A percentile compares a stretch with the other conserved stretches of the same genome.
Conservation (phyloP, 2,797 vertebrate genomes). For the Bradypus variegatus region DNA sequence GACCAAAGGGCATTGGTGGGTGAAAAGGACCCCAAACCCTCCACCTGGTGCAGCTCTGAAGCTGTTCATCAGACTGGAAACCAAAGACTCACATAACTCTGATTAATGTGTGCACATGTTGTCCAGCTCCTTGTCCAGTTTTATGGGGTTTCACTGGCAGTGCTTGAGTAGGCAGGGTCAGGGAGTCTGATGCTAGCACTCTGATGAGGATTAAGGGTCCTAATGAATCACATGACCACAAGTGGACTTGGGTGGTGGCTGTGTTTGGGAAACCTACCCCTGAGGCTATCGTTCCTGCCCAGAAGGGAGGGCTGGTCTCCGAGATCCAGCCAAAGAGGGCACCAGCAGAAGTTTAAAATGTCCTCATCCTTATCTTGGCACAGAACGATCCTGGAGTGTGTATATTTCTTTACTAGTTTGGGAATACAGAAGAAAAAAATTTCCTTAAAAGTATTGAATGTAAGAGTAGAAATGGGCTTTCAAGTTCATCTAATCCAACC, state of each 20-base stretch:
- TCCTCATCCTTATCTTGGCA: background rate
- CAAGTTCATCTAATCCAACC: background rate
- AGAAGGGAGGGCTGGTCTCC: background rate
- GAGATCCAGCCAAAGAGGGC: background rate
- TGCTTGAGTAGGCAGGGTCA: slow-evolving; percentile 63
- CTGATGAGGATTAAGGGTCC: slow-evolving; percentile 69
- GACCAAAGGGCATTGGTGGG: slow-evolving; percentile 31
- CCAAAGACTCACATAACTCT: slow-evolving; percentile 38
- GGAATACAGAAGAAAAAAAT: background rate
- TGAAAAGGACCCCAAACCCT: slow-evolving; percentile 37
- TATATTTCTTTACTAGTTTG: background rate
- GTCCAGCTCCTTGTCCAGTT: slow-evolving; percentile 64
- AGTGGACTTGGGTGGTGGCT: slow-evolving; percentile 56
- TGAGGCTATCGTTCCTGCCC: slow-evolving; percentile 60
- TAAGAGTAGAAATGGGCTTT: background rate
- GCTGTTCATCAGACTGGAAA: slow-evolving; percentile 32
- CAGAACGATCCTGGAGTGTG: background rate
- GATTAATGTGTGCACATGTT: slow-evolving; percentile 67
- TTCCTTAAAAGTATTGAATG: background rate
- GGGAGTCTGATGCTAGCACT: slow-evolving; percentile 59
- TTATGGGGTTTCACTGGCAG: slow-evolving; percentile 66
- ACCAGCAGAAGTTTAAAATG: background rate
- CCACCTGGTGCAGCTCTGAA: background rate
- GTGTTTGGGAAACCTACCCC: slow-evolving; percentile 34
- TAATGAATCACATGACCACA: slow-evolving; percentile 69